phyloP scores from a whole-genome alignment of 2,888 invertebrate genomes.

The Conus canariensis region DNA sequence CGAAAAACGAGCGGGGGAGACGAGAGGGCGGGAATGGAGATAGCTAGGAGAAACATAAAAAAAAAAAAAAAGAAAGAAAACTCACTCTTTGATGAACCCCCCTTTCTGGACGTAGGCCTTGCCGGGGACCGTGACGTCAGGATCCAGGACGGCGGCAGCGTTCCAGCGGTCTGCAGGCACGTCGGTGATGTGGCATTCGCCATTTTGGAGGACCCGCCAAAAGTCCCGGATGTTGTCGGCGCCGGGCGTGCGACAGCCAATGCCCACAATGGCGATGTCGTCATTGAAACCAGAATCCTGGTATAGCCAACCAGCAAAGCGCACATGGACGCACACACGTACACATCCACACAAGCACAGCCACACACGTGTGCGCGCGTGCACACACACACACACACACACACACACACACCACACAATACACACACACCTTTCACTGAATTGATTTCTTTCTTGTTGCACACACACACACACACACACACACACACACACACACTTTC shows the following conservation, averaged over 20 bases:
- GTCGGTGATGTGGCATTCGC: constrained; percentile 64
- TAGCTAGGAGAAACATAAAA: no score
- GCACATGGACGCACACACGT: no score
- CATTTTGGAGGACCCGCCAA: constrained; percentile 63
- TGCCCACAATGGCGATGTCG: constrained; percentile 47
- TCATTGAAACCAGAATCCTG: neutral
- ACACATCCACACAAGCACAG: no score
- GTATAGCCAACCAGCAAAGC: neutral
- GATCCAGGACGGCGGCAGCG: constrained; percentile 56
- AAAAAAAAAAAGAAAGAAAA: neutral
- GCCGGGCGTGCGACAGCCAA: constrained; percentile 64
- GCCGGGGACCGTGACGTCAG: constrained; percentile 56
- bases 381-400: no score
- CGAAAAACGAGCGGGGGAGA: no score
- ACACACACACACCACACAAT: no score
- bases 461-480: no score
- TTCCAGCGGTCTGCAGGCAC: constrained; percentile 64
- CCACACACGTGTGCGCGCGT: no score
- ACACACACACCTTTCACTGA: no score
- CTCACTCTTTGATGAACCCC: constrained; percentile 60
- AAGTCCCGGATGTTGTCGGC: constrained; percentile 64
- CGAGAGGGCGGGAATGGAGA: no score
- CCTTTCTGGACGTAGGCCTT: constrained; percentile 59
- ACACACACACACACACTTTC: no score
- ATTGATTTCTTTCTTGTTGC: no score